These are phyloP conservation scores for Gonioctena quinquepunctata DNA, from an alignment of 1,140 invertebrate species.

Conservation along the genomic window DNA sequence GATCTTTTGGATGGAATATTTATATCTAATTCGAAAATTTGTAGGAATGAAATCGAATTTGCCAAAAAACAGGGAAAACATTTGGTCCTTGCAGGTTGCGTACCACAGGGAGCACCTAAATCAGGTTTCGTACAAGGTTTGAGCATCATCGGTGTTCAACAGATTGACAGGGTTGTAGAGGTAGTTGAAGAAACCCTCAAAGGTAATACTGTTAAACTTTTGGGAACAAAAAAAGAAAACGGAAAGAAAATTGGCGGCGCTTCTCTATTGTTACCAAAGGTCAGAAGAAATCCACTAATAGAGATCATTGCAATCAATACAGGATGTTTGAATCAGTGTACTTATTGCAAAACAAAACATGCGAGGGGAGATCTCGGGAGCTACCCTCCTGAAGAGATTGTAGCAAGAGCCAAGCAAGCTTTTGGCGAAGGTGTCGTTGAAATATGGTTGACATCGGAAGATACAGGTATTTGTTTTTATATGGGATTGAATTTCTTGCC, in stretches of 20 bases:
- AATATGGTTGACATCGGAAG: slow-evolving; percentile 98
- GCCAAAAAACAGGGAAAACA: slow-evolving; percentile 78
- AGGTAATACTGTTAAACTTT: slow-evolving; percentile 82
- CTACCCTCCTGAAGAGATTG: slow-evolving; percentile 85
- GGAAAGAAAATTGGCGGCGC: slow-evolving; percentile 88
- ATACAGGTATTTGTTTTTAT: slow-evolving; percentile 72
- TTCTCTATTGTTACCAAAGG: slow-evolving; percentile 86
- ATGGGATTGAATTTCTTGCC: no score
- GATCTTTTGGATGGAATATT: no score
- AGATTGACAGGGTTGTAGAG: slow-evolving; percentile 97
- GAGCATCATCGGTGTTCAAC: slow-evolving; percentile 94
- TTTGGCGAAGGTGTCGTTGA: slow-evolving; percentile 93
- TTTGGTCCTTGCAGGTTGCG: slow-evolving; percentile 94
- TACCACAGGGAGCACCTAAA: slow-evolving; percentile 86
- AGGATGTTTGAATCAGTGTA: slow-evolving; percentile 97
- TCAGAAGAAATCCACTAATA: slow-evolving; percentile 92
- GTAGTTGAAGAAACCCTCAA: slow-evolving; percentile 98
- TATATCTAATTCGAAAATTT: slow-evolving; percentile 16
- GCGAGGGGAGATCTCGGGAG: slow-evolving; percentile 94
- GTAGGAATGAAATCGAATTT: slow-evolving; percentile 84
- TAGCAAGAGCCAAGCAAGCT: slow-evolving; percentile 78
- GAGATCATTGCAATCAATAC: slow-evolving; percentile 99
- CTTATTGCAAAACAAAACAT: slow-evolving; percentile 98
- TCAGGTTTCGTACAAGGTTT: slow-evolving; percentile 76
- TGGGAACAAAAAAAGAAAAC: slow-evolving; percentile 80